Percentiles rank a stretch among this genome's conserved stretches.
Conservation (phyloP, 2,113 vertebrate species). For the Uropsilus gracilis region DNA sequence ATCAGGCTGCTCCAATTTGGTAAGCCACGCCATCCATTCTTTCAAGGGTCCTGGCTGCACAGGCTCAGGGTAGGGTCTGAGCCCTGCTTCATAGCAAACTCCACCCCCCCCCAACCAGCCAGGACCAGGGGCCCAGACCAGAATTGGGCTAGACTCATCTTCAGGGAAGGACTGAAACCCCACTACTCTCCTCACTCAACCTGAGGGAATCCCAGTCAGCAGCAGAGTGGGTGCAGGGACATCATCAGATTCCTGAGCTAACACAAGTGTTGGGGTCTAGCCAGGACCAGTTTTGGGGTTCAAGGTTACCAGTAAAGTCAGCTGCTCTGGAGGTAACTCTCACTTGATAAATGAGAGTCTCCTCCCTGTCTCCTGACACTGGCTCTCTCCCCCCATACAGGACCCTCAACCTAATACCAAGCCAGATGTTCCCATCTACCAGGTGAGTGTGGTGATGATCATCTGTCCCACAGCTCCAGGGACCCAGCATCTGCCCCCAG, state of each 20-base stretch:
- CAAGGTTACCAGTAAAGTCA: too few species aligned
- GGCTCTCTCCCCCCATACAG: neutral
- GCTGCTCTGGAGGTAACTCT: too few species aligned
- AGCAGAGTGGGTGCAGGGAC: rapidly evolving
- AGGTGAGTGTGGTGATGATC: neutral
- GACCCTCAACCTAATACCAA: rapidly evolving
- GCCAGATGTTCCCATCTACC: neutral
- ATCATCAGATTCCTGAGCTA: too few species aligned
- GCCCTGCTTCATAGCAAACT: rapidly evolving
- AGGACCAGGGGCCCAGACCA: too few species aligned
- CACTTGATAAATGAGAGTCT: too few species aligned
- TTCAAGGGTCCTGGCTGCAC: too few species aligned
- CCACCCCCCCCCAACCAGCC: neutral
- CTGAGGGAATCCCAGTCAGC: neutral
- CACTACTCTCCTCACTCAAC: rapidly evolving
- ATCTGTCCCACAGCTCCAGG: too few species aligned
- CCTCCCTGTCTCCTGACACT: neutral
- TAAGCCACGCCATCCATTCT: neutral
- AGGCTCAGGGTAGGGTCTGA: neutral
- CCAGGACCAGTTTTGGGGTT: too few species aligned
- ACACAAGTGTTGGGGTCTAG: rapidly evolving
- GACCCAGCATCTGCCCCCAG: rapidly evolving
- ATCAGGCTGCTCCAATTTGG: rapidly evolving
- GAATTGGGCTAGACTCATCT: rapidly evolving
- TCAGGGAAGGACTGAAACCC: rapidly evolving